Base-by-base conservation (phyloP, 2,797 vertebrate genomes). In the Micropoecilia bifurca region DNA sequence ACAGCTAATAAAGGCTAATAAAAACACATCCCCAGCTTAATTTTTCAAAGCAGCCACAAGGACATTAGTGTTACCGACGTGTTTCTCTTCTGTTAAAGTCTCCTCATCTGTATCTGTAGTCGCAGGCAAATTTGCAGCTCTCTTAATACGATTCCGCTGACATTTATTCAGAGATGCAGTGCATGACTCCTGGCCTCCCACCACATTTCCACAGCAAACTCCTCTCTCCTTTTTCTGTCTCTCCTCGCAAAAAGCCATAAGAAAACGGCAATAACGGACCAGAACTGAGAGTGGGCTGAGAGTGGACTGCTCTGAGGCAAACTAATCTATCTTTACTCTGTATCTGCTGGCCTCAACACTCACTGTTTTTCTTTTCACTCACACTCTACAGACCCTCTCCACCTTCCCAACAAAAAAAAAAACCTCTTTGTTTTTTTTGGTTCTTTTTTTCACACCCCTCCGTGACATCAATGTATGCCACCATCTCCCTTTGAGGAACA, bases 301-400 rank as follows among this genome's bases (percentile, higher is more conserved):
- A 92, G 91, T 85, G 87, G 83, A 93, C 92, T 73, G 88, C 92
- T 90, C 86, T 83, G 82, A 90, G 91, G 91, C 89, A 90, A 92
- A 91, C 91, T 93, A 92, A 93, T 92, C 90, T 90, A 91, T 92
- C 92, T 92, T 91, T 91, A 90, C 89, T 90, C 81, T 79, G 81
- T 90, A 89, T 92, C 89, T 88, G 77, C 87, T 77, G 81, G 88
- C 82, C 82, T 83, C 87, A 61, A 88, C 88, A 77, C 89, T 91
- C 80, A 55, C 84, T 83, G 85, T 91, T 91, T 90, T 89, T 79
- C 83, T 84, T 89, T 87, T 77, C 82, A 47, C 84, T 89, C 90
- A 77, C 88, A 84, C 66, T 89, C 86, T 74, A 81, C 82, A 88
- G 77, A 46, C 82, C 30, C 75, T 50, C 73, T 45, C 75, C 69